Evolutionary conservation across 2,113 vertebrate genomes (phyloP).

Genomic region (Albula glossodonta): DNA sequence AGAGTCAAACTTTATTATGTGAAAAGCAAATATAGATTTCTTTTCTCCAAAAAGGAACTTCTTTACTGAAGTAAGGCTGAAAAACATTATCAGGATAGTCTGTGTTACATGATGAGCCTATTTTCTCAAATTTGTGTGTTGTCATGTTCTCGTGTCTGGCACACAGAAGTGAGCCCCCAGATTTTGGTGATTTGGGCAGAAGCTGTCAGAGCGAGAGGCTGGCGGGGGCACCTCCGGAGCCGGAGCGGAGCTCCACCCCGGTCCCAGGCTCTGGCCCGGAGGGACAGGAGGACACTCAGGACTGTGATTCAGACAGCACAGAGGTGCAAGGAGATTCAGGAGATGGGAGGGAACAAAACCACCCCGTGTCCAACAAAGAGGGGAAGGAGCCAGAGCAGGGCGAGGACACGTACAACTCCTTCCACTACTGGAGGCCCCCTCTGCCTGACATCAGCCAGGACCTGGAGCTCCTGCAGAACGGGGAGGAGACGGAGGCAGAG

Average conservation of each 20-base stretch:
- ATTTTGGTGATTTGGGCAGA: conserved; percentile 51
- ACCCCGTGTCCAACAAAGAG: conserved; percentile 39
- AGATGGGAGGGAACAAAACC: background rate
- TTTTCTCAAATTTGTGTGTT: background rate
- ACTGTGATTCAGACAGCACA: background rate
- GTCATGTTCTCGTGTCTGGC: background rate
- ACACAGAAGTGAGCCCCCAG: conserved; percentile 15
- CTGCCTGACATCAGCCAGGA: conserved; percentile 85
- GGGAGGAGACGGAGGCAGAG: conserved; percentile 15
- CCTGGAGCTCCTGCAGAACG: conserved; percentile 71
- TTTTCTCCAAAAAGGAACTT: too few relatives aligned
- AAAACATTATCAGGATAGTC: too few relatives aligned
- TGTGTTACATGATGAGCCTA: too few relatives aligned
- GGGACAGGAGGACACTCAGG: conserved; percentile 39
- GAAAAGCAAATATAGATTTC: too few relatives aligned
- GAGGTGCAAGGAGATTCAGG: background rate
- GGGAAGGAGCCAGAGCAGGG: conserved; percentile 54
- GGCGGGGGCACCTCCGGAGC: conserved; percentile 58
- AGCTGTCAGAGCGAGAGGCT: conserved; percentile 53
- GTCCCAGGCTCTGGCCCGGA: conserved; percentile 36
- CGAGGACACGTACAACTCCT: conserved; percentile 76
- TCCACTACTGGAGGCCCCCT: conserved; percentile 82
- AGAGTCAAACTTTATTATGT: too few relatives aligned
- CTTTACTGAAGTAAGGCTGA: too few relatives aligned
- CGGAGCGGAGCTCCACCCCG: conserved; percentile 59